A percentile compares a stretch with the other conserved stretches of the same genome.
phyloP scores from a whole-genome alignment of 2,888 invertebrate genomes.

The Empis livida region DNA sequence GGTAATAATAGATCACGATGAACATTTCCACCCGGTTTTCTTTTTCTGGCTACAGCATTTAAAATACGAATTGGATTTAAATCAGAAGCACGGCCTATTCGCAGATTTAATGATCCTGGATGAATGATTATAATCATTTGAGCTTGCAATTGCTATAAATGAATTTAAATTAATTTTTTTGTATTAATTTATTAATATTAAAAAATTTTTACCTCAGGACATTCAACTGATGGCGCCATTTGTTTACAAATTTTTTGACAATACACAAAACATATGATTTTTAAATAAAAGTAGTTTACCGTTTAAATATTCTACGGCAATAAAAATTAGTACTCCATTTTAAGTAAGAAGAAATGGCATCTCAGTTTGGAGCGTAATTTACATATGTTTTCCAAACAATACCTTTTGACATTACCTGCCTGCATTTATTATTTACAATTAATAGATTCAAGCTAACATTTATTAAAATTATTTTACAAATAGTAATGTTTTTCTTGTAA shows the following conservation, averaged over 20 bases:
- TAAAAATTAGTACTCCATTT: too few relatives aligned
- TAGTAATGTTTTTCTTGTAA: too few relatives aligned
- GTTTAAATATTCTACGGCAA: too few relatives aligned
- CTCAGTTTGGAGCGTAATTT: too few relatives aligned
- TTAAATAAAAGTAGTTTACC: too few relatives aligned
- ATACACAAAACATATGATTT: neutral
- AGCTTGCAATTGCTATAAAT: conserved; percentile 53
- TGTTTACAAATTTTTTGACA: conserved; percentile 1
- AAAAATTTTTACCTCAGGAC: neutral
- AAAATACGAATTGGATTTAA: conserved; percentile 71
- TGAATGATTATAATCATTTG: conserved; percentile 86
- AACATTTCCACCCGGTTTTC: conserved; percentile 35
- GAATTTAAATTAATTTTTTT: neutral
- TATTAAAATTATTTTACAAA: too few relatives aligned
- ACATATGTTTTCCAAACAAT: too few relatives aligned
- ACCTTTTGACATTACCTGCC: too few relatives aligned
- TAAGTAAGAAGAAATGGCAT: too few relatives aligned
- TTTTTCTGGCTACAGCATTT: conserved; percentile 41
- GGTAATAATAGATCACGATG: conserved; percentile 55
- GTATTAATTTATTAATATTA: neutral
- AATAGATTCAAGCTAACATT: too few relatives aligned
- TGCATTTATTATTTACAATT: too few relatives aligned
- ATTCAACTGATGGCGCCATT: neutral
- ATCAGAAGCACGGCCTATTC: conserved; percentile 86
- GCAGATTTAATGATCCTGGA: conserved; percentile 79